Evolutionary conservation across 1,140 invertebrate species (phyloP), one percentile per base, ranked within the genome.

Genomic region (Centruroides sculpturatus): DNA sequence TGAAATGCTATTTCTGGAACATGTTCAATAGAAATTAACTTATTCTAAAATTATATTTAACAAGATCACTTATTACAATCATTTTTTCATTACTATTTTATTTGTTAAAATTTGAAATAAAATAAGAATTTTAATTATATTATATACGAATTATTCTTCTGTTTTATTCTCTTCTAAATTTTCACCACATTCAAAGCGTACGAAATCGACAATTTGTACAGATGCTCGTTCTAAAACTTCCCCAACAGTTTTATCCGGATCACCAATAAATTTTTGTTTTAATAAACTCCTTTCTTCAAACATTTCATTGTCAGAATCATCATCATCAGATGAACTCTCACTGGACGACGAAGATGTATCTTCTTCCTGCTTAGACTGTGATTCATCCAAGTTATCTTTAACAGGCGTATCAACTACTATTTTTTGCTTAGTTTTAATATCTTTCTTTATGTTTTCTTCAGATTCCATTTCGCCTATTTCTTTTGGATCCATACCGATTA

Each of bases 141-240:
- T 41, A 41, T 41, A 2, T 41, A 41, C 3, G 8, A 5, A 41
- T 41, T 41, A 41, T 41, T 41, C 41, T 41, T 41, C 41, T 6
- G 8, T 41, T 41, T 41, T 41, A 6, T 41, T 8, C 8, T 41
- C 5, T 6, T 41, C 41, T 8, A 41, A 41, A 5, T 41, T 5
- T 8, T 41, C 1, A 6, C 90, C 90, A 73, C 88, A 86, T 73
- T 91, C 87, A 73, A 85, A 91, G 54, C 90, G 79, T 60, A 84
- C 79, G 75, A 88, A 95, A 72, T 92, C 87, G n/a, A 88, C 57
- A 85, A 95, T 69, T 92, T 89, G 76, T 95, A 92, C 72, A 64
- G 81, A 76, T 69, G 85, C 78, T 60, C 83, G 79, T 46, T 81
- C 71, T 23, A 93, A 69, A 11, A 88, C 74, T 60, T 93, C 83